Percentiles rank a stretch among this genome's conserved stretches.
phyloP scores from a whole-genome alignment of 2,888 invertebrate genomes.

The Pandemis cinnamomeana region DNA sequence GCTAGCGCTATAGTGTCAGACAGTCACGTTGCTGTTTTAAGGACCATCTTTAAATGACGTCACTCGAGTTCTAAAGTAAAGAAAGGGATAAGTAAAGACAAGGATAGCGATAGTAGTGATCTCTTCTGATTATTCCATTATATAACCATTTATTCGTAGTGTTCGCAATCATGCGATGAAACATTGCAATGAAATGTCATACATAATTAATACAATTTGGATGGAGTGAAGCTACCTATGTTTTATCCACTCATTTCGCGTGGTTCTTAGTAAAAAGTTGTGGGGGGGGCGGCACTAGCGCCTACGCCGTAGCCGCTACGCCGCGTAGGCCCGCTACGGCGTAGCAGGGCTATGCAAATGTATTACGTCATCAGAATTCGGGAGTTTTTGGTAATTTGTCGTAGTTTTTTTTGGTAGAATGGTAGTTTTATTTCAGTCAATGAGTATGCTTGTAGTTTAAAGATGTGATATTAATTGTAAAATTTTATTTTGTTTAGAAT shows the following conservation, averaged over 20 bases:
- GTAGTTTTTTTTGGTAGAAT: constrained; percentile 19
- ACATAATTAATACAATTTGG: constrained; percentile 12
- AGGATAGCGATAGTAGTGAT: no score
- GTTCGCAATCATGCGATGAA: no score
- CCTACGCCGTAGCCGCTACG: constrained; percentile 58
- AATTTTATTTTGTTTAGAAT: no score
- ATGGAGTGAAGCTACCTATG: constrained; percentile 77
- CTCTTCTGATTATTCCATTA: no score
- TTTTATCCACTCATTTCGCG: constrained; percentile 83
- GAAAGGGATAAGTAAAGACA: no score
- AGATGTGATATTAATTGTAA: no score
- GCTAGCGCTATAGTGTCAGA: no score
- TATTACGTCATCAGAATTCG: constrained; percentile 27
- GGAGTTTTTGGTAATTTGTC: constrained; percentile 31
- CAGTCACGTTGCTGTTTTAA: no score
- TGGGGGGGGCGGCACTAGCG: constrained; percentile 70
- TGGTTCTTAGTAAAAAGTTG: constrained; percentile 84
- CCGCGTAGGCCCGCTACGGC: constrained; percentile 61
- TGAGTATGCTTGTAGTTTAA: no score
- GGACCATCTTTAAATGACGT: no score
- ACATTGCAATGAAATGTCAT: not conserved
- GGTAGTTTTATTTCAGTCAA: not conserved
- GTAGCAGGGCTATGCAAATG: constrained; percentile 54
- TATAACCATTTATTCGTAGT: no score
- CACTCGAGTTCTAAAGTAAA: no score